phyloP scores from a whole-genome alignment of 1,140 invertebrate species.

The Zaprionus camerounensis region DNA sequence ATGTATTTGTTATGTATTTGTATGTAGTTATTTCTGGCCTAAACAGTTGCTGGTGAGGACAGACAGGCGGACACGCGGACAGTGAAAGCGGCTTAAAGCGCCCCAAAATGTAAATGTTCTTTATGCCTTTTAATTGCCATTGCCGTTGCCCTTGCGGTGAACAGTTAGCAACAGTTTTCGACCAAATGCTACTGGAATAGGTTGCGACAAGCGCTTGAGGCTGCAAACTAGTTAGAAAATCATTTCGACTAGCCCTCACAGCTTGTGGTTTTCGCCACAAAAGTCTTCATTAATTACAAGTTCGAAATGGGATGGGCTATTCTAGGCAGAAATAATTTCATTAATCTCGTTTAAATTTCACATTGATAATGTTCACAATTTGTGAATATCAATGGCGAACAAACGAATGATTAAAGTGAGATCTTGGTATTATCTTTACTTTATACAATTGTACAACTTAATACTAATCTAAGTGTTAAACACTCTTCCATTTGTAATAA shows the following conservation, averaged over 20 bases:
- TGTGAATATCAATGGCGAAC: not conserved
- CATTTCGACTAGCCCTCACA: constrained; percentile 28
- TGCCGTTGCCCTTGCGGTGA: constrained; percentile 43
- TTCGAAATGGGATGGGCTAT: not conserved
- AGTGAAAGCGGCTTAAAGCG: constrained; percentile 64
- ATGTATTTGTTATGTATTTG: not conserved
- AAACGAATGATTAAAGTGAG: not conserved
- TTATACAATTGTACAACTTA: no score
- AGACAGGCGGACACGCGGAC: constrained; percentile 20
- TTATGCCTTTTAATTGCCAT: constrained; percentile 62
- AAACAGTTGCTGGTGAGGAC: constrained; percentile 33
- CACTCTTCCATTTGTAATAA: not conserved
- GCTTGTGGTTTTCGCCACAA: constrained; percentile 8
- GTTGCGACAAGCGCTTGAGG: constrained; percentile 10
- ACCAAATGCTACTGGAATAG: constrained; percentile 13
- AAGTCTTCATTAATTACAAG: constrained; percentile 17
- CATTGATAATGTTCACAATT: not conserved
- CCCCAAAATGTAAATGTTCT: constrained; percentile 66
- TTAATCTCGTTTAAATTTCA: not conserved
- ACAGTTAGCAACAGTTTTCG: constrained; percentile 18
- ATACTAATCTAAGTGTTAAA: not conserved
- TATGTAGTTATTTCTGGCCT: constrained; percentile 17
- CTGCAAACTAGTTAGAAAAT: not conserved
- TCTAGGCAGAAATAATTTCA: not conserved
- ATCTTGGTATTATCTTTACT: no score